Evolutionary conservation across 1,140 invertebrate species (phyloP), one percentile per base, ranked within the genome.

Genomic region (Grapholita molesta): DNA sequence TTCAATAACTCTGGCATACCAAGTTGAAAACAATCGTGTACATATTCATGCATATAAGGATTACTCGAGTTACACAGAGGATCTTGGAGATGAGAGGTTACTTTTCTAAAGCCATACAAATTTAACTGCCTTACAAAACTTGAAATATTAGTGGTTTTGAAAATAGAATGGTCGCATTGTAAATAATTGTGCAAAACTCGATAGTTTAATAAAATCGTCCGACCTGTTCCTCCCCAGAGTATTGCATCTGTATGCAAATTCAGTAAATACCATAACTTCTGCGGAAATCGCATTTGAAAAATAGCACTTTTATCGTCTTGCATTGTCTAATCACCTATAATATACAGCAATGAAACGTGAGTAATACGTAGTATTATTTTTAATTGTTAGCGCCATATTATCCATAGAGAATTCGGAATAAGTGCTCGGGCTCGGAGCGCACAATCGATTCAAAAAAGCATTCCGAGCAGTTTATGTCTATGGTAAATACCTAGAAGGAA

Each of bases 81-180:
- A 71, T 94, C 93, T 70, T 93, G 94, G 64, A 92, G 90, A 73
- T 94, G 93, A 0, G 92, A 93, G 7, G 93, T 93, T 15, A 94
- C 93, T 87, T 94, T 94, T 12, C 94, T 91, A 79, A 94, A 94
- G 0, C 94, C 94, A 70, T 94, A 94, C 11, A 94, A 87, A 78
- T 94, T 94, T 15, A 94, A 77, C 68, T 94, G 94, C 25, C 94
- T 86, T 12, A 94, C 93, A 76, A 94, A 94, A 76, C 94, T 94
- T 12, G 93, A 93, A 12, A 94, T 93, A 72, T 94, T 94, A 33
- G 84, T 93, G 2, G 94, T 94, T 76, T 94, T 94, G 76, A 94
- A 94, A 71, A 94, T 89, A 8, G 93, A 93, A 57, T 92, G 86
- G 55, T 86, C 85, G 64, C 88, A 86, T 70, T 89, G 86, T 9